Conservation (phyloP, 2,797 vertebrate species). For the Astyanax mexicanus region DNA sequence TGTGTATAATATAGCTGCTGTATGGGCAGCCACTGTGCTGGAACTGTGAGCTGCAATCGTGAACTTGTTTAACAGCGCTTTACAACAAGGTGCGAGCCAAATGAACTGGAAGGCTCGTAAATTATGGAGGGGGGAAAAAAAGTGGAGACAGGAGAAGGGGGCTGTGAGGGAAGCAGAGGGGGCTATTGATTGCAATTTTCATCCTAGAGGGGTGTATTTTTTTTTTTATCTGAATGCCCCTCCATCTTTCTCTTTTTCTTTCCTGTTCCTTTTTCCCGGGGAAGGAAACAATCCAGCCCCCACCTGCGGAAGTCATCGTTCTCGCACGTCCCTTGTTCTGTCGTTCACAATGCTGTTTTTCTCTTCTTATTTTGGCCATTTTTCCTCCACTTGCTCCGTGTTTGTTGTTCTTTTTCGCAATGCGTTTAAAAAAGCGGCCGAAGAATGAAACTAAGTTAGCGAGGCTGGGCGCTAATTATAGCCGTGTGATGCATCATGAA, state of each 20-base stretch:
- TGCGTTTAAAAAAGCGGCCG: conserved; percentile 63
- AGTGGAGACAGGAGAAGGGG: conserved; percentile 32
- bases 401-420: conserved; percentile 68
- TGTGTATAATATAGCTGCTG: conserved; percentile 55
- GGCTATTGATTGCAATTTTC: conserved; percentile 33
- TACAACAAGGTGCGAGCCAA: conserved; percentile 57
- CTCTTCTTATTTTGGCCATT: conserved; percentile 69
- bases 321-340: conserved; percentile 70
- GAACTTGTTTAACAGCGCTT: conserved; percentile 51
- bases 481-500: conserved; percentile 68
- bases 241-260: conserved; percentile 55
- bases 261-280: conserved; percentile 74
- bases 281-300: conserved; percentile 78
- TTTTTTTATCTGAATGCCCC: conserved; percentile 60
- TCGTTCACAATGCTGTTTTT: conserved; percentile 74
- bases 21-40: conserved; percentile 30
- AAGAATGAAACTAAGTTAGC: conserved; percentile 60
- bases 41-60: conserved; percentile 31
- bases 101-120: conserved; percentile 51
- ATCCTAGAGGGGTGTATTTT: conserved; percentile 14
- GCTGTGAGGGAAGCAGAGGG: background rate
- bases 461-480: conserved; percentile 71
- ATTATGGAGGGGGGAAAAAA: conserved; percentile 49
- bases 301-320: conserved; percentile 78
- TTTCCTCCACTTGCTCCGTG: conserved; percentile 61